These are phyloP conservation scores for Allophyes oxyacanthae DNA, from an alignment of 2,888 invertebrate genomes.

Conservation along the genomic window DNA sequence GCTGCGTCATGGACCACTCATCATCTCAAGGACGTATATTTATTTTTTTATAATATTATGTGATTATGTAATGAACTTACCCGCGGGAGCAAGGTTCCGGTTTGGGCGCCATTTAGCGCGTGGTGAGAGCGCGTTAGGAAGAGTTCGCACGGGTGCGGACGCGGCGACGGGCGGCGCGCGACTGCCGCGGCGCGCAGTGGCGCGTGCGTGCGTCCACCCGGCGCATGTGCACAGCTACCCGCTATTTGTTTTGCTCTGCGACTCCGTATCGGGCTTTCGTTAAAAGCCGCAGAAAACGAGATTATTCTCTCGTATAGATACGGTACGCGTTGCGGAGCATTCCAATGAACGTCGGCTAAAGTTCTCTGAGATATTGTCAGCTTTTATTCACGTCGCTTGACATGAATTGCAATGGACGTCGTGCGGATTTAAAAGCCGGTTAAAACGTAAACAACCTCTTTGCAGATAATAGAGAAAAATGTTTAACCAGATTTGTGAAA, in stretches of 20 bases:
- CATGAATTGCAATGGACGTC: constrained; percentile 66
- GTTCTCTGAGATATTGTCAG: constrained; percentile 69
- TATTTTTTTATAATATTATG: constrained; percentile 21
- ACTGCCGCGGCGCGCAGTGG: constrained; percentile 71
- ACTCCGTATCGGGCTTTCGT: constrained; percentile 66
- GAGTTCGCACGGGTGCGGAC: constrained; percentile 66
- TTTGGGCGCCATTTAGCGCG: constrained; percentile 87
- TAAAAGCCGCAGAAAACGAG: constrained; percentile 80
- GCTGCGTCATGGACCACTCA: constrained; percentile 74
- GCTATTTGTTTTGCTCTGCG: constrained; percentile 83
- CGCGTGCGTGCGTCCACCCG: constrained; percentile 73
- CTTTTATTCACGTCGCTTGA: constrained; percentile 71
- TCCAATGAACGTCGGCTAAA: constrained; percentile 72
- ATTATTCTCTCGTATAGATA: constrained; percentile 79
- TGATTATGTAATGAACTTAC: constrained; percentile 76
- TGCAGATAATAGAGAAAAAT: constrained; percentile 32
- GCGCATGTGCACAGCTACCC: constrained; percentile 80
- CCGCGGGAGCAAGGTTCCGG: constrained; percentile 80
- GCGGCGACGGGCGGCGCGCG: constrained; percentile 80
- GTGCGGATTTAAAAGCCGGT: constrained; percentile 51
- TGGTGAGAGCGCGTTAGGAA: constrained; percentile 69
- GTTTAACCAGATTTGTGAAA: constrained; percentile 18
- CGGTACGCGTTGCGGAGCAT: constrained; percentile 74
- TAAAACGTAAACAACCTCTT: constrained; percentile 54
- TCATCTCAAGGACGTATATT: constrained; percentile 27